These are phyloP conservation scores for Bergia puertoricense DNA, from an alignment of 92 coral and sea anemone species.

Conservation along the genomic window DNA sequence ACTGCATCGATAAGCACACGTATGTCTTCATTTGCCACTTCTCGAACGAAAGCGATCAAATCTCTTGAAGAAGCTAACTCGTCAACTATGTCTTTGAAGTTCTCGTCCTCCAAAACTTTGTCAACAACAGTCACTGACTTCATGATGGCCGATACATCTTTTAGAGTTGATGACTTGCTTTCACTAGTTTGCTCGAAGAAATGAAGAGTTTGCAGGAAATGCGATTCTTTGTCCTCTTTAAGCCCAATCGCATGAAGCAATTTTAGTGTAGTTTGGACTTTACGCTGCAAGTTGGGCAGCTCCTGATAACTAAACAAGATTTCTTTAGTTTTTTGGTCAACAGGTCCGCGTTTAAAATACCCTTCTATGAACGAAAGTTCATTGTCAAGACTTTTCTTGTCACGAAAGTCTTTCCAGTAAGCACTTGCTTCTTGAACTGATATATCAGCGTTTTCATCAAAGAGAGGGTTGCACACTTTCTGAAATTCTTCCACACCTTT, in stretches of 20 bases:
- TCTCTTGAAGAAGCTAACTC: constrained; percentile 74
- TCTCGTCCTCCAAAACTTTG: constrained; percentile 47
- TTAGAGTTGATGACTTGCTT: constrained; percentile 8
- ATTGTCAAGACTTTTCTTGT: constrained; percentile 43
- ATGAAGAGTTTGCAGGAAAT: constrained; percentile 4
- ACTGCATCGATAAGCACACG: constrained; percentile 91
- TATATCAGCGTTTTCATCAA: not conserved
- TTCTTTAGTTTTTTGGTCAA: constrained; percentile 17
- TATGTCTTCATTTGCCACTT: constrained; percentile 91
- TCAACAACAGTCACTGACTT: constrained; percentile 48
- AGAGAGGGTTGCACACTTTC: constrained; percentile 33
- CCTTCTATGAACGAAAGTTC: constrained; percentile 58
- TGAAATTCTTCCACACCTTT: constrained; percentile 36
- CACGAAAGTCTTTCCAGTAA: constrained; percentile 24
- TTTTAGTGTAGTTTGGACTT: constrained; percentile 51
- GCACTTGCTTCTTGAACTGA: not conserved
- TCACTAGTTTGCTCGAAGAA: not conserved
- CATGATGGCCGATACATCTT: constrained; percentile 19
- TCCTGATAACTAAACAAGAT: constrained; percentile 52
- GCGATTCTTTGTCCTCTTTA: not conserved
- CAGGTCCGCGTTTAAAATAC: constrained; percentile 17
- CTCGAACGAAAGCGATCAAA: constrained; percentile 65
- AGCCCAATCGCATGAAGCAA: constrained; percentile 63
- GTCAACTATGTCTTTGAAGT: constrained; percentile 56
- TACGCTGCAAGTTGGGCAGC: constrained; percentile 53